A percentile compares a stretch with the other conserved stretches of the same genome.
Evolutionary conservation across 1,140 invertebrate species (phyloP).

Genomic region (Reticulitermes speratus): DNA sequence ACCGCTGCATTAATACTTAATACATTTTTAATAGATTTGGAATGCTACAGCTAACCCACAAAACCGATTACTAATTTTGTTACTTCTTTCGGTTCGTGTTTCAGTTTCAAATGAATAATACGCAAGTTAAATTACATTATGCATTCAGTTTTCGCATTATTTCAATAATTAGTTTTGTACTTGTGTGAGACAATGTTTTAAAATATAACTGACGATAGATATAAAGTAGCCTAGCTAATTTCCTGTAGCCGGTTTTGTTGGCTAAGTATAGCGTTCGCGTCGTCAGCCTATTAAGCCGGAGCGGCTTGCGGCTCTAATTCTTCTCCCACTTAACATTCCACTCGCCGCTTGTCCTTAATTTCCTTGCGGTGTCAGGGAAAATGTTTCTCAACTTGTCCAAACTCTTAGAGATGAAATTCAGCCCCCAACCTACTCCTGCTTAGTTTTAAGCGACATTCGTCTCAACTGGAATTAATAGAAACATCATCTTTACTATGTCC

Average conservation of each 20-base stretch:
- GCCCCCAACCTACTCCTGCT: background rate
- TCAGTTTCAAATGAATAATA: no score
- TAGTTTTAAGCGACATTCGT: background rate
- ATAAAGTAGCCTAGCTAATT: background rate
- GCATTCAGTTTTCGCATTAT: no score
- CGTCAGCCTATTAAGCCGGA: no score
- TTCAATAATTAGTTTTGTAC: background rate
- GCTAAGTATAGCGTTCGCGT: no score
- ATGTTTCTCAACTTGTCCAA: background rate
- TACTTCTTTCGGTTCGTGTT: no score
- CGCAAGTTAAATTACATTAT: no score
- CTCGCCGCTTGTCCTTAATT: background rate
- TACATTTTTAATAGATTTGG: no score
- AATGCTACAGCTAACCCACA: no score
- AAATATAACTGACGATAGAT: background rate
- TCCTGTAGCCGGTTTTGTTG: background rate
- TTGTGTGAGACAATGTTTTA: background rate
- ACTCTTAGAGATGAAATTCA: background rate
- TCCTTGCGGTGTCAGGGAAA: background rate
- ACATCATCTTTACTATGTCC: background rate
- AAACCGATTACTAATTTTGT: no score
- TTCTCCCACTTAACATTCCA: background rate
- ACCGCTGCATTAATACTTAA: no score
- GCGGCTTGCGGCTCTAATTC: no score
- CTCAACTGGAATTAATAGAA: background rate